Conservation (phyloP, 1,140 invertebrate species). For the Bicyclus anynana region DNA sequence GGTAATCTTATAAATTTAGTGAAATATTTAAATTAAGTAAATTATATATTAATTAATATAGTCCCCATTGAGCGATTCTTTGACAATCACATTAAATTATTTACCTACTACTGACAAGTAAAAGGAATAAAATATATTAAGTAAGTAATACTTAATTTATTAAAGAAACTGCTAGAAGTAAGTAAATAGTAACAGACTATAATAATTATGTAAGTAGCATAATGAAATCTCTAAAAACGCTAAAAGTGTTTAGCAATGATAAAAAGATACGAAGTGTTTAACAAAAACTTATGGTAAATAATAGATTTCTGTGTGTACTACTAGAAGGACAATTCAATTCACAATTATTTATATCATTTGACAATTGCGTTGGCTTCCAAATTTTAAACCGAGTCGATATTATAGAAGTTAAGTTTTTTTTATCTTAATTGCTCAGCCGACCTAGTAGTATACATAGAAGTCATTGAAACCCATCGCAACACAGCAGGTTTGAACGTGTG, state of each 20-base stretch:
- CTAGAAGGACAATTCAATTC: too few relatives aligned
- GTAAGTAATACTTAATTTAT: slow-evolving; percentile 34
- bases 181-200: slow-evolving; percentile 1
- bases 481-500: not conserved
- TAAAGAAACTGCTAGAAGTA: slow-evolving; percentile 27
- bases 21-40: slow-evolving; percentile 22
- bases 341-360: too few relatives aligned
- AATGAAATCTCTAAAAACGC: not conserved
- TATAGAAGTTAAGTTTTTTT: too few relatives aligned
- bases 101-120: slow-evolving; percentile 8
- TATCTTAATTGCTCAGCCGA: too few relatives aligned
- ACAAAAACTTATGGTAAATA: not conserved
- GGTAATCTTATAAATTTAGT: slow-evolving; percentile 12
- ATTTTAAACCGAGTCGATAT: too few relatives aligned
- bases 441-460: too few relatives aligned
- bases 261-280: not conserved
- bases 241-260: not conserved
- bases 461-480: not conserved
- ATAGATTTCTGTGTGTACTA: too few relatives aligned
- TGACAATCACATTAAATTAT: slow-evolving; percentile 18
- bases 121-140: slow-evolving; percentile 30
- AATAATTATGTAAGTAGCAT: not conserved
- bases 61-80: slow-evolving; percentile 27
- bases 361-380: too few relatives aligned
- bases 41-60: slow-evolving; percentile 14